A percentile compares a stretch with the other conserved stretches of the same genome.
Conservation (phyloP, 2,888 invertebrate species). For the Drosophila flavopinicola region DNA sequence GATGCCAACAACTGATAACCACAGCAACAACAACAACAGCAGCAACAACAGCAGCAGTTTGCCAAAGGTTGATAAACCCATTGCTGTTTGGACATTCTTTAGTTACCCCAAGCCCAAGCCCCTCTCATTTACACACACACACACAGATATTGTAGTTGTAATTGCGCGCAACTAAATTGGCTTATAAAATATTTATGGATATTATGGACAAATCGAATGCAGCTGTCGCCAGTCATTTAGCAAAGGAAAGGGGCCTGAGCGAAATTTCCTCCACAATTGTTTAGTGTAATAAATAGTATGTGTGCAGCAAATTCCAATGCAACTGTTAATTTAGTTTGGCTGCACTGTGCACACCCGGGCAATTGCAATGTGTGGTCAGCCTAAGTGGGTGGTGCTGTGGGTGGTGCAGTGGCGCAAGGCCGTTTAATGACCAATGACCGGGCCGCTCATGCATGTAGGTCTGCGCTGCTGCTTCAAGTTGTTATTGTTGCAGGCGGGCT, state of each 20-base stretch:
- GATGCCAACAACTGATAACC: slow-evolving; percentile 66
- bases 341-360: slow-evolving; percentile 13
- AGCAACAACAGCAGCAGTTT: slow-evolving; percentile 16
- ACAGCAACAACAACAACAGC: slow-evolving; percentile 46
- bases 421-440: slow-evolving; percentile 71
- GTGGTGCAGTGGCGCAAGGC: slow-evolving; percentile 62
- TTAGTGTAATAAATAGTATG: slow-evolving; percentile 34
- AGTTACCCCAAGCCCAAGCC: not conserved
- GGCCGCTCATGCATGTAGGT: slow-evolving; percentile 63
- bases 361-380: slow-evolving; percentile 38
- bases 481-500: slow-evolving; percentile 35
- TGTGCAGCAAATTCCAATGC: slow-evolving; percentile 24
- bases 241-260: not conserved
- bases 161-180: slow-evolving; percentile 66
- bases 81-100: slow-evolving; percentile 32
- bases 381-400: not conserved
- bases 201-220: slow-evolving; percentile 39
- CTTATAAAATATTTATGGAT: slow-evolving; percentile 70
- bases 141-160: slow-evolving; percentile 56
- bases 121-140: not conserved
- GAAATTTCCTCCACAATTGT: slow-evolving; percentile 28
- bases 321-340: slow-evolving; percentile 27
- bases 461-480: slow-evolving; percentile 16
- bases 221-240: slow-evolving; percentile 41
- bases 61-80: slow-evolving; percentile 72